Conservation (phyloP, 2,888 invertebrate species). For the Drosophila anomalata region DNA sequence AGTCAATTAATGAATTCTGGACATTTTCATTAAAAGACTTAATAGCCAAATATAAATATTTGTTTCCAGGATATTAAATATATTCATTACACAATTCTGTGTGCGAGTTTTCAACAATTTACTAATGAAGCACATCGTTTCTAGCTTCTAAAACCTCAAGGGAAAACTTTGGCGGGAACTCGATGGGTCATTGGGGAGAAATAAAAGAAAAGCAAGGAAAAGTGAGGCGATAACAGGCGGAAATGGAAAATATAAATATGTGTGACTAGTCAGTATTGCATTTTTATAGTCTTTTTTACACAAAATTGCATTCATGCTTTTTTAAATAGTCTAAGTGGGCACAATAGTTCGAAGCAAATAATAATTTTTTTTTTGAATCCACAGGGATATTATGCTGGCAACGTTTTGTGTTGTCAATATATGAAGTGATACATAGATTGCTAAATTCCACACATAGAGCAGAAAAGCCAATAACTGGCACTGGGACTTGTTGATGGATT, state of each 20-base stretch:
- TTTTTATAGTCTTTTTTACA: not conserved
- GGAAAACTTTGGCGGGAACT: not conserved
- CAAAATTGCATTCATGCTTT: not conserved
- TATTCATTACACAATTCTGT: not conserved
- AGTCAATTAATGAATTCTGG: not conserved
- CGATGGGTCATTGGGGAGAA: slow-evolving; percentile 1
- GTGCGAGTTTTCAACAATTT: not conserved
- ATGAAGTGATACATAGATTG: too few species aligned
- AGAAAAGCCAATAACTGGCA: not conserved
- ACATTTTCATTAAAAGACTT: too few species aligned
- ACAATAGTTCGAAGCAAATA: not conserved
- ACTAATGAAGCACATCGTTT: slow-evolving; percentile 1
- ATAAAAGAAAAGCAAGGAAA: not conserved
- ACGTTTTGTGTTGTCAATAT: not conserved
- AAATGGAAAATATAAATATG: not conserved
- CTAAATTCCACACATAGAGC: not conserved
- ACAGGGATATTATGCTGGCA: not conserved
- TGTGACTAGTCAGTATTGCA: not conserved
- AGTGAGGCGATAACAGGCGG: not conserved
- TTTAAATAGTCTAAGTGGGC: not conserved
- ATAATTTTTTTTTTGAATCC: not conserved
- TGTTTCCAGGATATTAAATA: not conserved
- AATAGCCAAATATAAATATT: not conserved
- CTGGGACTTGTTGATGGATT: slow-evolving; percentile 27
- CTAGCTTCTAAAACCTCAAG: not conserved